Base-by-base conservation (phyloP, 2,888 invertebrate species). In the Dolomedes plantarius region DNA sequence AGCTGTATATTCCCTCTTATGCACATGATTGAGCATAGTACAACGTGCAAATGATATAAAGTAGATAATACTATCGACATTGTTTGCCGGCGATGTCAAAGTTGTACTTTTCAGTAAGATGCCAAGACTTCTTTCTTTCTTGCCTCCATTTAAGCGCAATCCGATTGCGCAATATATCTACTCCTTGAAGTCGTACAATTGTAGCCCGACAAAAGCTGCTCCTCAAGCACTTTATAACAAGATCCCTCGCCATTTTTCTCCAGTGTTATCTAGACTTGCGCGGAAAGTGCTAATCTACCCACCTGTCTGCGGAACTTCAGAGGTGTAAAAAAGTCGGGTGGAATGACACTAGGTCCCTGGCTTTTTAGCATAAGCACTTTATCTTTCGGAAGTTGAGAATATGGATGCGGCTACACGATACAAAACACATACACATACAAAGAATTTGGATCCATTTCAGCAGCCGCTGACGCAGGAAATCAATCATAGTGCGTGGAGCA, bases 211-310 rank as follows among this genome's bases (percentile, higher is more conserved):
- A 16, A 39, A 62, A 39, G 64, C 28, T 19, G 67, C 41, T 32
- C 68, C 69, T 19, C 68, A 19, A 32, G 46, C 46, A 19, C 28
- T 68, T 69, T 77, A 50, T 50, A 69, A 64, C 7, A 0, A 7
- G 36, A 6, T 23, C 27, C 28, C 23, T 19, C 29, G 50, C 27
- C 68, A 69, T 77, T 77, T 77, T 68, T 77, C 77, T 67, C 68
- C 41, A 67, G n/a, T 67, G 9, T 41, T 50, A 46, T 16, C 46
- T 46, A 16, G 46, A 46, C 74, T 67, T 41, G 27, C 32, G 32
- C 23, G 50, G 50, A 56, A 62, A 78, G 71, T 62, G 39, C 46
- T 78, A 78, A 69, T 56, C 77, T 78, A 41, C 39, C 23, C 78
- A 78, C 78, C 71, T 78, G 69, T 62, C 64, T 71, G 1, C 39